Conservation (phyloP, 2,888 invertebrate species). For the Lochmaea capreae region DNA sequence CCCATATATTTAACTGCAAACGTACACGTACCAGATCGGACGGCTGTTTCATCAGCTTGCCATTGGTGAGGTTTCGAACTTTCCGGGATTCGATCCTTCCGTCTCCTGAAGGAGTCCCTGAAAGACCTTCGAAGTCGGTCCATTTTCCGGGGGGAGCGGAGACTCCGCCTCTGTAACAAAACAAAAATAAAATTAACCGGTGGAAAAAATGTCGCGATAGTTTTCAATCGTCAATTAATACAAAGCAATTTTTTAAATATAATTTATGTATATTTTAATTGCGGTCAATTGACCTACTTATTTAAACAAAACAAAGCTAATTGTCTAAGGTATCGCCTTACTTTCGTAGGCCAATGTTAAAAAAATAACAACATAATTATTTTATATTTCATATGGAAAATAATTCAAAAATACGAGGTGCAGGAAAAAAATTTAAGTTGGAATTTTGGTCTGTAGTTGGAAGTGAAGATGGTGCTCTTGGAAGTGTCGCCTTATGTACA, state of each 20-base stretch:
- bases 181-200: slow-evolving; percentile 20
- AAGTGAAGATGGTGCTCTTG: too few species aligned
- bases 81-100: slow-evolving; percentile 88
- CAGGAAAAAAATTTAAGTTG: too few species aligned
- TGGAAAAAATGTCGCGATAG: too few species aligned
- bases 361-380: neutral
- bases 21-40: slow-evolving; percentile 94
- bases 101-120: slow-evolving; percentile 92
- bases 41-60: slow-evolving; percentile 98
- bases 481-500: too few species aligned
- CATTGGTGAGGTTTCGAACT: slow-evolving; percentile 97
- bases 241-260: too few species aligned
- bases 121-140: slow-evolving; percentile 90
- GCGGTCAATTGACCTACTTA: neutral
- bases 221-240: neutral
- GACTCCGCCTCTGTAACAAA: slow-evolving; percentile 71
- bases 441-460: too few species aligned
- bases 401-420: too few species aligned
- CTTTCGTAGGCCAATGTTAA: neutral
- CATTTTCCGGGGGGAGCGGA: slow-evolving; percentile 83
- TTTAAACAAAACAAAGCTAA: neutral
- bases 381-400: too few species aligned
- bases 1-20: slow-evolving; percentile 99
- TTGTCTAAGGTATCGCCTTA: neutral
- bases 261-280: neutral